Base-by-base conservation (phyloP, 2,113 vertebrate genomes). In the Neotoma lepida region DNA sequence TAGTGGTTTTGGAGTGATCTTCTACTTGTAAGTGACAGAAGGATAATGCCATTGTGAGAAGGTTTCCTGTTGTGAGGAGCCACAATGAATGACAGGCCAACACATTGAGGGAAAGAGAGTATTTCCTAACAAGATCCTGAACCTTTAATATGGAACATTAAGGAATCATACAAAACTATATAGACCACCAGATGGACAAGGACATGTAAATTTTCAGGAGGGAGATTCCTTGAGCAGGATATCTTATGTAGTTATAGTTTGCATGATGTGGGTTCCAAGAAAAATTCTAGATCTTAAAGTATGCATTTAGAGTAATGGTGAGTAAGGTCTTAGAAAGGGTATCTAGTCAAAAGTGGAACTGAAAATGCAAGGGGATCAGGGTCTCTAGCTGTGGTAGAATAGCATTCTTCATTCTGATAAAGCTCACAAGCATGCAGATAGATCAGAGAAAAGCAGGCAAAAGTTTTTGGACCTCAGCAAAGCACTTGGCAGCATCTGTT, bases 381-480 rank as follows among this genome's bases (percentile, higher is more conserved):
- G 46, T 35, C 92, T 33, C n/a, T 73, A 0, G 0, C 84, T n/a
- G 30, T 54, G 10, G 49, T 24, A 74, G 24, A 78, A 61, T 18
- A 35, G 54, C 26, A 56, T 90, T 54, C 70, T 94, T 88, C 66
- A 84, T 89, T 80, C 56, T 64, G 54, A 56, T 76, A 71, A 44
- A 49, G 61, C n/a, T 90, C 76, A 39, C 46, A 6, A 17, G 17
- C 64, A 58, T 63, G 20, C 49, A 94, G 86, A 78, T 94, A 94
- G 81, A 88, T 81, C 49, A 91, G 30, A 95, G 54, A 74, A 90
- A 94, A 90, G 64, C 61, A 86, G 51, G 86, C 5, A 2, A 80
- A 73, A 10, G 46, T 17, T 77, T 92, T 90, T 76, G 89, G 58
- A 78, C n/a, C 28, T 73, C 89, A 84, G 39, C 66, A 91, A 92